phyloP scores from a whole-genome alignment of 1,140 invertebrate species.

The Bombus ignitus region DNA sequence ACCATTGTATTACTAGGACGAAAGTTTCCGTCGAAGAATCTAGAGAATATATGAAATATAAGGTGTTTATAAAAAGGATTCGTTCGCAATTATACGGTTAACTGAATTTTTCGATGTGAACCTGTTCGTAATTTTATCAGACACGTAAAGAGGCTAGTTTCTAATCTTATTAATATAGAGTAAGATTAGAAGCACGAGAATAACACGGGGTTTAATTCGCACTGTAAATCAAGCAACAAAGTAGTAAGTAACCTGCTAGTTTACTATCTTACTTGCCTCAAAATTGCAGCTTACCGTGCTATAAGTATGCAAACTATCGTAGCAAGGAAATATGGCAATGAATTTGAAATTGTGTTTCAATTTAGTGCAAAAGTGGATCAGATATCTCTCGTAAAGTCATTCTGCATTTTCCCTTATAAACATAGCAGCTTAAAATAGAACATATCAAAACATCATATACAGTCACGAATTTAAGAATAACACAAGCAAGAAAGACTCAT shows the following conservation, averaged over 20 bases:
- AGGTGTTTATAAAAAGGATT: too few relatives aligned
- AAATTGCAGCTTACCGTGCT: conserved; percentile 4
- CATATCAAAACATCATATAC: too few relatives aligned
- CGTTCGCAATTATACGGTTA: not conserved
- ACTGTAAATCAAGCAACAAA: conserved; percentile 7
- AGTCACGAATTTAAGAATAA: too few relatives aligned
- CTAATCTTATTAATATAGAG: not conserved
- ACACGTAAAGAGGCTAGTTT: not conserved
- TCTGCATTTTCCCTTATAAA: not conserved
- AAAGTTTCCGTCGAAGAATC: too few relatives aligned
- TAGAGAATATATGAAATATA: too few relatives aligned
- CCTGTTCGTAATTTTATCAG: not conserved
- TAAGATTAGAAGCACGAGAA: not conserved
- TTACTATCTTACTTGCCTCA: not conserved
- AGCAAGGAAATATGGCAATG: not conserved
- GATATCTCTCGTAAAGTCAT: not conserved
- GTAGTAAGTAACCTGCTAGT: not conserved
- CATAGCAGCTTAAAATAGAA: too few relatives aligned
- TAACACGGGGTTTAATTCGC: not conserved
- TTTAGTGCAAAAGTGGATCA: not conserved
- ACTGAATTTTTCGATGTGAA: not conserved
- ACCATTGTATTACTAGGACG: too few relatives aligned
- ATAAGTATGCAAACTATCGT: conserved; percentile 30
- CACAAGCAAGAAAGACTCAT: too few relatives aligned
- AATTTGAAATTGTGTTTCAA: conserved; percentile 1